Percentiles rank a stretch among this genome's conserved stretches.
Conservation (phyloP, 2,797 vertebrate species). For the Enteromius mattozi region DNA sequence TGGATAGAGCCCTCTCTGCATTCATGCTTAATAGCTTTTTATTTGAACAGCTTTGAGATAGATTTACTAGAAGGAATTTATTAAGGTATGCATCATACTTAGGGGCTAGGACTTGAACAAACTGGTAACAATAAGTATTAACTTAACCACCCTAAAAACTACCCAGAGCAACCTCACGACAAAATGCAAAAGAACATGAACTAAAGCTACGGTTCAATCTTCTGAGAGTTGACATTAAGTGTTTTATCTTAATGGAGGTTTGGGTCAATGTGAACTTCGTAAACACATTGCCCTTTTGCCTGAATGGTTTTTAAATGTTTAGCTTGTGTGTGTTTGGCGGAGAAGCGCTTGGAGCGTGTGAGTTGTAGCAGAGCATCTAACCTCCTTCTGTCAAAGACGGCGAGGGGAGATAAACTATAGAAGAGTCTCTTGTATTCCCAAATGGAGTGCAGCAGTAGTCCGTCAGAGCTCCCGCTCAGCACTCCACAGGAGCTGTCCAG, state of each 20-base stretch:
- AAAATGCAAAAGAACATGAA: neutral
- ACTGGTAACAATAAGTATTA: neutral
- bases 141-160: neutral
- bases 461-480: constrained; percentile 64
- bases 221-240: constrained; percentile 21
- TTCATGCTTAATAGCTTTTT: constrained; percentile 45
- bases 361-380: constrained; percentile 72
- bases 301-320: constrained; percentile 70
- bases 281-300: constrained; percentile 58
- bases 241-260: constrained; percentile 37
- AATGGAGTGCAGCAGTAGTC: constrained; percentile 72
- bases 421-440: constrained; percentile 76
- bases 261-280: constrained; percentile 55
- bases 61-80: constrained; percentile 15
- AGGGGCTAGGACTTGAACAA: neutral
- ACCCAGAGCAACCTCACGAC: neutral
- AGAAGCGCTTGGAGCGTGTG: constrained; percentile 52
- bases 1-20: constrained; percentile 11
- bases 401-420: constrained; percentile 78
- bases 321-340: constrained; percentile 27
- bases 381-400: constrained; percentile 81
- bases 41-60: constrained; percentile 23
- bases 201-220: neutral
- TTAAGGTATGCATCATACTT: neutral
- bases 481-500: constrained; percentile 55